Base-by-base conservation (phyloP, 2,888 invertebrate genomes). In the Bugulina stolonifera region DNA sequence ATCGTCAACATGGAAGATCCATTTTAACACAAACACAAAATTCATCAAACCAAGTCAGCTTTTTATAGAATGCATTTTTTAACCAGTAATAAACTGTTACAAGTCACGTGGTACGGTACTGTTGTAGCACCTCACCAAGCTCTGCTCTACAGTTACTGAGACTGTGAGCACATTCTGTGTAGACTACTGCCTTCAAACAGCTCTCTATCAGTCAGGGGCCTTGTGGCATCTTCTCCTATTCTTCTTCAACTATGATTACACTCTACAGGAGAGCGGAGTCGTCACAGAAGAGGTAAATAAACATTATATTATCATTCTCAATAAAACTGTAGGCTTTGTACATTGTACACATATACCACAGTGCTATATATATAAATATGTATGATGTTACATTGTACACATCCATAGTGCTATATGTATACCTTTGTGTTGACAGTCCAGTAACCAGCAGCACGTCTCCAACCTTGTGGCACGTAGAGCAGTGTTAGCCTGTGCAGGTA, bases 161-260 rank as follows among this genome's bases (percentile, higher is more conserved):
- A 93, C 97, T 78, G 90, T 93, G 35, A 92, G 91, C 55, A 93
- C 93, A 18, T 87, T 99, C 75, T 90, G 93, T 0, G 89, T 90
- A n/a, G 93, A 94, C 81, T 89, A 91, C 71, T 89, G 90, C 76
- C 88, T 97, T 34, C 96, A 99, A 84, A 82, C 83, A 10, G 79
- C 81, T 74, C 91, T 84, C 57, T 81, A 80, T 74, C 81, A 84
- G 74, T 80, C 84, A 0, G 98, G 97, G 10, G 93, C 92, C 0
- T 83, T 99, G 1, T 98, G 94, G 91, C 94, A 95, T 79, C 86
- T 99, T 71, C 85, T 99, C 54, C 89, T 93, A 0, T 92, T 93
- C 78, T 90, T 93, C 83, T 93, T 99, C 84, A 91, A 91, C 74
- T 99, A 96, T 84, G 99, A 99, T 86, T 99, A 91, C 85, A 99